Evolutionary conservation across 2,888 invertebrate genomes (phyloP), one percentile per base, ranked within the genome.

Genomic region (Platerodrilus igneus): DNA sequence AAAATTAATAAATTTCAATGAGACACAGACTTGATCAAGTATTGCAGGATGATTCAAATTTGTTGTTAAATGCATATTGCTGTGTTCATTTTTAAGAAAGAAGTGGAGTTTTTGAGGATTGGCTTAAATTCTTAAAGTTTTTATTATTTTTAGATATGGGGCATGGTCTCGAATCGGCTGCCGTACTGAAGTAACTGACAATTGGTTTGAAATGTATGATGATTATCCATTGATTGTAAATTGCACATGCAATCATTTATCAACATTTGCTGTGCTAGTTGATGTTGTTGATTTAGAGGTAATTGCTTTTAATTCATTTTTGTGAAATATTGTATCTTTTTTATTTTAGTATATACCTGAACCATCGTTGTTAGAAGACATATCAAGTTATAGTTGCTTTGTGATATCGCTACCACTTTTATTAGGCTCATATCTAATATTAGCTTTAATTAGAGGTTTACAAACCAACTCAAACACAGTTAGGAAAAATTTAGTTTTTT

Each of bases 91-190:
- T n/a, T n/a, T n/a, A n/a, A n/a, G n/a, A n/a, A n/a, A n/a, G n/a
- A n/a, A n/a, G n/a, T n/a, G n/a, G n/a, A n/a, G n/a, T n/a, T n/a
- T n/a, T n/a, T n/a, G n/a, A n/a, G n/a, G n/a, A n/a, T n/a, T n/a
- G n/a, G n/a, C n/a, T n/a, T n/a, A n/a, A n/a, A n/a, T n/a, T n/a
- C n/a, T n/a, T n/a, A n/a, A n/a, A n/a, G n/a, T n/a, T 14, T 14
- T 23, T 9, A 5, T 27, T 33, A 43, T 26, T 58, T 70, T 52
- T 49, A 81, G 81, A 10, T 62, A 68, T 41, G 84, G 85, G 0
- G 84, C 86, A 60, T 95, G 95, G 95, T 91, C 93, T 0, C 78
- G 91, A 7, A 77, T 88, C 2, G 93, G 93, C 0, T 95, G 95
- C 57, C 80, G 83, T 44, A 89, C 92, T 0, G 87, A 88, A 60